Percentiles rank a stretch among this genome's conserved stretches.
Conservation (phyloP, 2,113 vertebrate genomes). For the Grallaria varia region DNA sequence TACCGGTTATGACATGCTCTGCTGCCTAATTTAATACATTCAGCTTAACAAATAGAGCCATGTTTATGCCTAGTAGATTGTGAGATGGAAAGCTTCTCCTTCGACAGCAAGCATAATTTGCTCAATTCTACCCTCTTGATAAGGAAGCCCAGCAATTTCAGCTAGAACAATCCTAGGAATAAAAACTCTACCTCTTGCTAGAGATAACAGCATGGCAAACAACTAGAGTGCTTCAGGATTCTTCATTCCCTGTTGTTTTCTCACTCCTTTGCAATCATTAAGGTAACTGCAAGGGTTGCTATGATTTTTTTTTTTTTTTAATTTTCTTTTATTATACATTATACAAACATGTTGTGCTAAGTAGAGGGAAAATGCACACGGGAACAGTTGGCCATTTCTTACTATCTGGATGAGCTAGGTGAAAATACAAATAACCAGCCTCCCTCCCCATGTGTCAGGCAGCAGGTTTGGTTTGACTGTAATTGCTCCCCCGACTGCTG, state of each 20-base stretch:
- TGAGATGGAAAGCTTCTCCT: not conserved
- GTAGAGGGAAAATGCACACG: not conserved
- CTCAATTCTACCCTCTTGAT: not conserved
- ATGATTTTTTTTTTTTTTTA: not conserved
- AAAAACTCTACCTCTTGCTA: not conserved
- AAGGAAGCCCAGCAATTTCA: not conserved
- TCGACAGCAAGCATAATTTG: not conserved
- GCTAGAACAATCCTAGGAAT: not conserved
- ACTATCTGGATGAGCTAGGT: not conserved
- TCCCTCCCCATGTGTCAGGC: not conserved
- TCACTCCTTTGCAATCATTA: not conserved
- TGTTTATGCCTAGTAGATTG: not conserved
- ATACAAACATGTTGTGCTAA: not conserved
- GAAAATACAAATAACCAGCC: conserved; percentile 20
- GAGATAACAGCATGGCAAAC: not conserved
- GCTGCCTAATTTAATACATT: not conserved
- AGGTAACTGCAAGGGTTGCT: not conserved
- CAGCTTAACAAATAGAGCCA: not conserved
- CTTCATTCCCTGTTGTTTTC: not conserved
- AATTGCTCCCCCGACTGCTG: not conserved
- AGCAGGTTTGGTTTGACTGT: not conserved
- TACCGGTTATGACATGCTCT: not conserved
- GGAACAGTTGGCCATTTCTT: not conserved
- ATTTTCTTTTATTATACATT: not conserved
- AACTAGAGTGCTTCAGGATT: not conserved